Percentiles rank a stretch among this genome's conserved stretches.
These are phyloP conservation scores for Microcebus griseorufus DNA, from an alignment of 2,113 vertebrate species.

Conservation along the genomic window DNA sequence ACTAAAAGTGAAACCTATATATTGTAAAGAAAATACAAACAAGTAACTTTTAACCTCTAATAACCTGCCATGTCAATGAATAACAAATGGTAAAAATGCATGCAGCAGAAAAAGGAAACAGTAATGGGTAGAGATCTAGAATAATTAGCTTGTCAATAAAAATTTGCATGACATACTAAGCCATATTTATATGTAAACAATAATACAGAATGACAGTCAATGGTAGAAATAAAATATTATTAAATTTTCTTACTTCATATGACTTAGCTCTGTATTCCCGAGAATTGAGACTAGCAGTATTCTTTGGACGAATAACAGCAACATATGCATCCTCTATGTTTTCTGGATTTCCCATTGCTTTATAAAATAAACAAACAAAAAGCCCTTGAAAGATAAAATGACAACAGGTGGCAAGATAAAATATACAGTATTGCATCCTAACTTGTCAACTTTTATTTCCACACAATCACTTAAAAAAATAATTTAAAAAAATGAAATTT, in stretches of 20 bases:
- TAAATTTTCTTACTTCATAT: constrained; percentile 91
- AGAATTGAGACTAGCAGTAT: constrained; percentile 95
- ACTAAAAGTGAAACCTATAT: constrained; percentile 38
- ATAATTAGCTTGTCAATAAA: constrained; percentile 5
- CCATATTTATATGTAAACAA: constrained; percentile 16
- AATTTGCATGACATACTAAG: neutral
- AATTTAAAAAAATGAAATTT: constrained; percentile 11
- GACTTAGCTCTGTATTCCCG: constrained; percentile 98
- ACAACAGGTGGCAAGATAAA: neutral
- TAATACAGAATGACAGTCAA: constrained; percentile 35
- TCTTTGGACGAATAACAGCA: constrained; percentile 98
- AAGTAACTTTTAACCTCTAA: constrained; percentile 23
- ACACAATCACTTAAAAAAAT: constrained; percentile 26
- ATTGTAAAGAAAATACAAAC: constrained; percentile 20
- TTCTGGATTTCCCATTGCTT: constrained; percentile 95
- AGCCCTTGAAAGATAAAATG: constrained; percentile 71
- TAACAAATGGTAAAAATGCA: constrained; percentile 47
- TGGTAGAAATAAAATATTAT: constrained; percentile 45
- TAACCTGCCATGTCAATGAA: constrained; percentile 28
- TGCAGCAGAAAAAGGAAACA: neutral
- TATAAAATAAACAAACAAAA: constrained; percentile 58
- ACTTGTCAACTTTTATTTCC: neutral
- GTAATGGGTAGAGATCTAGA: neutral
- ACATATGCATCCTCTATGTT: constrained; percentile 93
- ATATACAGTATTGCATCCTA: neutral